phyloP scores from a whole-genome alignment of 2,888 invertebrate genomes.

The Drosophila paramelanica region DNA sequence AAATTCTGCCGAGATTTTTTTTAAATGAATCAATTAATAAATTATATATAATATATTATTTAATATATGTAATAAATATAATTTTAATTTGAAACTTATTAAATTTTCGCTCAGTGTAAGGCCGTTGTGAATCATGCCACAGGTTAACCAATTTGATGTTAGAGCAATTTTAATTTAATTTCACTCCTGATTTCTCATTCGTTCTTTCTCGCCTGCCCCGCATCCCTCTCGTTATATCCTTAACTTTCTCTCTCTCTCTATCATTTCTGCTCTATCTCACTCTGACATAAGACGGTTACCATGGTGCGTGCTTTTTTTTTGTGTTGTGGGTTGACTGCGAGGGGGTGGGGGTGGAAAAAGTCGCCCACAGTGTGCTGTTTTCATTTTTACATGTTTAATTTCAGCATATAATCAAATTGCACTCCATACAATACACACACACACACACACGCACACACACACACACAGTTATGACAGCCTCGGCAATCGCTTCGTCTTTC shows the following conservation, averaged over 20 bases:
- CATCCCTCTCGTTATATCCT: neutral
- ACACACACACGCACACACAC: neutral
- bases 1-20: no score
- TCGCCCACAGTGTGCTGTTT: conserved; percentile 28
- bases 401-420: conserved; percentile 50
- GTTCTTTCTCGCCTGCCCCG: neutral
- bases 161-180: conserved; percentile 13
- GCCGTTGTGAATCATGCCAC: conserved; percentile 14
- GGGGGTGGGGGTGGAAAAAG: conserved; percentile 2
- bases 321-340: conserved; percentile 7
- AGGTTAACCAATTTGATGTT: conserved; percentile 37
- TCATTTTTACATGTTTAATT: conserved; percentile 44
- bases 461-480: conserved; percentile 32
- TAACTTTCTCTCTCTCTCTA: neutral
- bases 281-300: conserved; percentile 21
- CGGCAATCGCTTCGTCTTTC: conserved; percentile 40
- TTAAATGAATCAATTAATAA: no score
- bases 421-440: conserved; percentile 14
- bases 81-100: neutral
- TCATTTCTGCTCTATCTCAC: conserved; percentile 3
- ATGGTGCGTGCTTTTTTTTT: conserved; percentile 13
- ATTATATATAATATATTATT: no score
- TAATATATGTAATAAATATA: no score
- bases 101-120: conserved; percentile 13
- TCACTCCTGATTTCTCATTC: conserved; percentile 2